Percentiles rank a stretch among this genome's conserved stretches.
These are phyloP conservation scores for Capromys pilorides DNA, from an alignment of 2,797 vertebrate species.

Conservation along the genomic window DNA sequence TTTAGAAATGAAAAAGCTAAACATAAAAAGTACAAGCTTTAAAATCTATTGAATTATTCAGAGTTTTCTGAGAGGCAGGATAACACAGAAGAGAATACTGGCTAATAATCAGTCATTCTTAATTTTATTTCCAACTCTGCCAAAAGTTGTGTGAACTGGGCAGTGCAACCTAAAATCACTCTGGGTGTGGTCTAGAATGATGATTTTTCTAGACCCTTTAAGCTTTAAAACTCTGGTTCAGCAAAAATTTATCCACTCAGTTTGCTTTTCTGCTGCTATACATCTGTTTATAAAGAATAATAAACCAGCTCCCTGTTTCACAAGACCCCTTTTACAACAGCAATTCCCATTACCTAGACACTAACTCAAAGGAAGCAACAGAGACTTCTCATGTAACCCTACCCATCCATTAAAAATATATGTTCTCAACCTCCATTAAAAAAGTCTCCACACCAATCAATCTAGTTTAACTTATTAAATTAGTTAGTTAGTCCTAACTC, in stretches of 20 bases:
- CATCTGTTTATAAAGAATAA: not conserved
- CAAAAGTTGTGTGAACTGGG: not conserved
- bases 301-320: not conserved
- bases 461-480: not conserved
- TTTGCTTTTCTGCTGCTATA: conserved; percentile 33
- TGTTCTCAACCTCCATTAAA: not conserved
- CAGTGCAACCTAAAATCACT: not conserved
- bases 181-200: not conserved
- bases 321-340: not conserved
- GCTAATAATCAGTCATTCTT: not conserved
- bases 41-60: conserved; percentile 68
- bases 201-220: not conserved
- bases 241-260: not conserved
- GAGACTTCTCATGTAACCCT: not conserved
- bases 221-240: conserved; percentile 57
- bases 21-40: conserved; percentile 62
- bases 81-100: not conserved
- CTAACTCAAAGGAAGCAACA: not conserved
- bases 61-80: conserved; percentile 43
- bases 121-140: conserved; percentile 37
- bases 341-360: not conserved
- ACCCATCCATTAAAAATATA: not conserved
- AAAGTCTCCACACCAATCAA: not conserved
- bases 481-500: conserved; percentile 8
- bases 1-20: conserved; percentile 74